Evolutionary conservation across 35 echinoderm and acorn worm genomes (phyloP).

Genomic region (Anneissia japonica): DNA sequence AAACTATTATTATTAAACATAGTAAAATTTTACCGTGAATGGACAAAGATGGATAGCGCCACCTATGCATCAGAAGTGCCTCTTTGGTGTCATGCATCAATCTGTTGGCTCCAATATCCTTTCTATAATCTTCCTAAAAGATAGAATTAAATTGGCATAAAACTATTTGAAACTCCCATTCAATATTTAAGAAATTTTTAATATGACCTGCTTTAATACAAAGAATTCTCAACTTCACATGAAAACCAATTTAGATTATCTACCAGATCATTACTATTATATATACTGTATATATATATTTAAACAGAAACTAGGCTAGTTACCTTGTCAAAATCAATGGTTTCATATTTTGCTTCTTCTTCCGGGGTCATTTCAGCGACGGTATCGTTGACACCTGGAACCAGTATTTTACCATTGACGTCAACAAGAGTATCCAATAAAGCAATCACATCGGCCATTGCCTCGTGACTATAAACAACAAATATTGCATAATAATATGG

Average conservation of each 20-base stretch:
- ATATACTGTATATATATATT: too few relatives aligned
- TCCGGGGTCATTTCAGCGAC: conserved; percentile 59
- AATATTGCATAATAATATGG: background rate
- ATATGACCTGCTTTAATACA: too few relatives aligned
- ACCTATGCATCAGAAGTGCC: conserved; percentile 69
- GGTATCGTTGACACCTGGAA: conserved; percentile 69
- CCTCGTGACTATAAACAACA: conserved; percentile 58
- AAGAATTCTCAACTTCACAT: too few relatives aligned
- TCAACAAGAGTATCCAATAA: conserved; percentile 71
- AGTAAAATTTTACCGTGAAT: conserved; percentile 74
- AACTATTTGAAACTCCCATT: too few relatives aligned
- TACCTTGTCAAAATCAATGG: conserved; percentile 87
- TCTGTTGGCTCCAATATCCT: conserved; percentile 44
- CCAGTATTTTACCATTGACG: conserved; percentile 68
- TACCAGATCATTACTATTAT: too few relatives aligned
- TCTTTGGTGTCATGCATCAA: conserved; percentile 68
- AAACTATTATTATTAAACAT: too few relatives aligned
- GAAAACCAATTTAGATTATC: too few relatives aligned
- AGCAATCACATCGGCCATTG: conserved; percentile 71
- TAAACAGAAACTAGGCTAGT: too few relatives aligned
- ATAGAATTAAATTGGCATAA: too few relatives aligned
- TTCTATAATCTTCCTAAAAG: conserved; percentile 63
- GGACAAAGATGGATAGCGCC: conserved; percentile 81
- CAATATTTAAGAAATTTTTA: too few relatives aligned
- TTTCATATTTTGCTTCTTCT: conserved; percentile 59